A percentile compares a stretch with the other conserved stretches of the same genome.
Evolutionary conservation across 1,140 invertebrate species (phyloP).

Genomic region (Contarinia nasturtii): DNA sequence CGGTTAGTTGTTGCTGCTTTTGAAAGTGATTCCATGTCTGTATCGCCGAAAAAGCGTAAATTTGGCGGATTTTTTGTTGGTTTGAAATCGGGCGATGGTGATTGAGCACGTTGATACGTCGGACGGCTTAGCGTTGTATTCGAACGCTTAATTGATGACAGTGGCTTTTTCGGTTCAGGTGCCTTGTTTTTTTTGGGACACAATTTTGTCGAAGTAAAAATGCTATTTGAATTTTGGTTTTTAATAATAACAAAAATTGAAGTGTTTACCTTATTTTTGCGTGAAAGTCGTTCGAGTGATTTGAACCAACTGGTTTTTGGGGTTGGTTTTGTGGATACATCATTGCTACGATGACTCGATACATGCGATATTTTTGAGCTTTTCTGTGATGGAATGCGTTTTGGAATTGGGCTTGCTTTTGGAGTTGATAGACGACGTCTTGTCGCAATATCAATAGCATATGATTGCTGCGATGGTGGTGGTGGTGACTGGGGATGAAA

Average conservation of each 20-base stretch:
- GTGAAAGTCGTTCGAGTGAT: slow-evolving; percentile 35
- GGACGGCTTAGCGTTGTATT: no score
- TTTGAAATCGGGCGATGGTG: slow-evolving; percentile 11
- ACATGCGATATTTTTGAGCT: slow-evolving; percentile 3
- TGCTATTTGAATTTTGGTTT: no score
- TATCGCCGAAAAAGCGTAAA: slow-evolving; percentile 63
- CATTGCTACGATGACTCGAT: background rate
- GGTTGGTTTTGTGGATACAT: slow-evolving; percentile 8
- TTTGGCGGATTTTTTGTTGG: slow-evolving; percentile 29
- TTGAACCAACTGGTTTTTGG: slow-evolving; percentile 38
- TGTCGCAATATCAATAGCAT: slow-evolving; percentile 27
- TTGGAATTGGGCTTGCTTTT: slow-evolving; percentile 37
- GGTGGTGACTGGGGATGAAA: background rate
- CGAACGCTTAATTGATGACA: no score
- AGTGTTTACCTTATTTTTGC: slow-evolving; percentile 31
- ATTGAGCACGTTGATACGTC: background rate
- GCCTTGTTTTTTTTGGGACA: no score
- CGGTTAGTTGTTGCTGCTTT: slow-evolving; percentile 20
- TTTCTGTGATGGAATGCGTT: slow-evolving; percentile 18
- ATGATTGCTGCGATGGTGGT: background rate
- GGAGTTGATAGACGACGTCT: slow-evolving; percentile 49
- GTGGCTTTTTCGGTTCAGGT: slow-evolving; percentile 6
- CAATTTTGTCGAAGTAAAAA: no score
- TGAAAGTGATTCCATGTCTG: slow-evolving; percentile 42
- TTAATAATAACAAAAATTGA: no score